A percentile compares a stretch with the other conserved stretches of the same genome.
These are phyloP conservation scores for Syndactyla subalaris DNA, from an alignment of 2,797 vertebrate species.

Conservation along the genomic window DNA sequence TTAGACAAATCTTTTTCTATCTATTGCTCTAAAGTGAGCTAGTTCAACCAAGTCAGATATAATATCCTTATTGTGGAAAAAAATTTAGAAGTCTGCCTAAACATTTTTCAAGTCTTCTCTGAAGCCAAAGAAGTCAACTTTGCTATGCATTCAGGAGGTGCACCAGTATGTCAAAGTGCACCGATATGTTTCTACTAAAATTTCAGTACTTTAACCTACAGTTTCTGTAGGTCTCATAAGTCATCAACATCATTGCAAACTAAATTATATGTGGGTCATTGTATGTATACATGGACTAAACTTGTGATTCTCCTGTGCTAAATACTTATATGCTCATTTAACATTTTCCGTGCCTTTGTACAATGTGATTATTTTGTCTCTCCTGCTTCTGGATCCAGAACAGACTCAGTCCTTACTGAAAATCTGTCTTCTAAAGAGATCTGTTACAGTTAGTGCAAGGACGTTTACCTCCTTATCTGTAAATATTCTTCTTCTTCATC, in stretches of 20 bases:
- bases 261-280: neutral
- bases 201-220: neutral
- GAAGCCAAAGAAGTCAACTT: neutral
- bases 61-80: neutral
- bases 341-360: neutral
- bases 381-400: neutral
- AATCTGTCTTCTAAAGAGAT: neutral
- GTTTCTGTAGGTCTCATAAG: neutral
- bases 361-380: neutral
- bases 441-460: neutral
- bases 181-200: neutral
- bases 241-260: neutral
- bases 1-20: neutral
- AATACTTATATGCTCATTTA: neutral
- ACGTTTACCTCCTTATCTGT: neutral
- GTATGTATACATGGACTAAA: neutral
- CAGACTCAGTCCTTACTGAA: neutral
- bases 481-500: neutral
- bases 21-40: neutral
- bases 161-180: neutral
- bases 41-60: neutral
- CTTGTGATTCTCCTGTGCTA: neutral
- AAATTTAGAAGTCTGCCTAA: neutral
- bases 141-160: neutral
- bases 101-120: neutral